phyloP scores from a whole-genome alignment of 2,888 invertebrate species.

The Dryobota labecula region DNA sequence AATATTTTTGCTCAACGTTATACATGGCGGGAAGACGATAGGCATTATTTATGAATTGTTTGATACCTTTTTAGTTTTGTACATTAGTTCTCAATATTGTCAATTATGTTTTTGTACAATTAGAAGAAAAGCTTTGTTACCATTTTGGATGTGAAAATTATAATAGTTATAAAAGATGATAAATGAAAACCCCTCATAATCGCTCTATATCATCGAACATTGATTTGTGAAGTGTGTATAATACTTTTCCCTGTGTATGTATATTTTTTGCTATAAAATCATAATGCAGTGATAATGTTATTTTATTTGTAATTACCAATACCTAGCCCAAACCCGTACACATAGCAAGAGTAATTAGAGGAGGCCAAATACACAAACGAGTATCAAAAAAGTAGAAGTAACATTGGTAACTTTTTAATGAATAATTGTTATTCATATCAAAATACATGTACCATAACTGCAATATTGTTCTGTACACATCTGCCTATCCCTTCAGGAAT shows the following conservation, averaged over 20 bases:
- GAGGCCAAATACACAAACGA: not conserved
- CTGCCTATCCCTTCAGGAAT: not conserved
- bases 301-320: conserved; percentile 77
- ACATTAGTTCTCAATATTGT: conserved; percentile 57
- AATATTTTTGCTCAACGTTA: conserved; percentile 61
- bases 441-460: conserved; percentile 18
- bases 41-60: conserved; percentile 46
- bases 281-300: conserved; percentile 86
- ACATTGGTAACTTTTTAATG: conserved; percentile 26
- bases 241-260: conserved; percentile 87
- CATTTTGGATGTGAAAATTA: conserved; percentile 67
- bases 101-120: conserved; percentile 62
- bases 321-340: conserved; percentile 2
- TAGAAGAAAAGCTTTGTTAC: conserved; percentile 64
- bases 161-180: conserved; percentile 64
- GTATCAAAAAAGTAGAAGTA: conserved; percentile 5
- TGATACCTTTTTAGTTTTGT: conserved; percentile 53
- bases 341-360: not conserved
- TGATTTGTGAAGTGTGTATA: conserved; percentile 87
- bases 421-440: conserved; percentile 39
- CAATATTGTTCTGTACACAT: not conserved
- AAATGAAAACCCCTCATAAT: conserved; percentile 70
- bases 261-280: conserved; percentile 90
- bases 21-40: conserved; percentile 35
- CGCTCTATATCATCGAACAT: conserved; percentile 78